Evolutionary conservation across 1,140 invertebrate species (phyloP), one percentile per base, ranked within the genome.

Genomic region (Penaeus japonicus): DNA sequence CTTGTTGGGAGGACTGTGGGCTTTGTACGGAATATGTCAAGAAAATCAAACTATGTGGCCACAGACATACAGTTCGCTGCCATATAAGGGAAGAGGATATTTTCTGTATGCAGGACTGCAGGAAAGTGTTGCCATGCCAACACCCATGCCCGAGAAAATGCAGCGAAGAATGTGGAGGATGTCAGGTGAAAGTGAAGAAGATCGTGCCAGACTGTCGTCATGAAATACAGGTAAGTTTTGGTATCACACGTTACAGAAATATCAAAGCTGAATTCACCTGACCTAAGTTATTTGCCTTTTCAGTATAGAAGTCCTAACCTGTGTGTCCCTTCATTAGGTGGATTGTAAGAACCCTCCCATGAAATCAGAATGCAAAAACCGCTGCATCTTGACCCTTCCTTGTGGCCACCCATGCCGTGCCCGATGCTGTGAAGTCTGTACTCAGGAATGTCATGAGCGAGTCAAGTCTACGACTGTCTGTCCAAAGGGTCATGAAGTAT

Each of bases 61-160:
- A 87, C 35, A 59, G n/a, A 24, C 32, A 55, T 18, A 47, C 79
- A 30, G 17, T 27, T 59, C 0, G 22, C 30, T 78, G 85, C 54
- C 4, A 57, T 17, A 70, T 47, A 20, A 30, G 55, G 10, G 53
- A 24, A 47, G 75, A 82, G n/a, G 47, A 81, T 20, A 81, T 65
- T 24, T 15, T n/a, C 1, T 87, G 91, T 82, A 79, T 77, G 4
- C 53, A 90, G 12, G 20, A 2, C n/a, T 91, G 91, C 70, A 39
- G 55, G 30, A 79, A 85, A 39, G 10, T 62, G 7, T 62, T 89
- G 7, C 57, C 65, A 12, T 91, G 91, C 82, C 89, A 90, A 10
- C 91, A 91, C 79, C n/a, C 32, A 47, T 91, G 91, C 55, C 62
- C 12, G 10, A n/a, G 27, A 22, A 80, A 55, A 22, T 91, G 91